Evolutionary conservation across 2,797 vertebrate species (phyloP).

Genomic region (Anguilla marmorata): DNA sequence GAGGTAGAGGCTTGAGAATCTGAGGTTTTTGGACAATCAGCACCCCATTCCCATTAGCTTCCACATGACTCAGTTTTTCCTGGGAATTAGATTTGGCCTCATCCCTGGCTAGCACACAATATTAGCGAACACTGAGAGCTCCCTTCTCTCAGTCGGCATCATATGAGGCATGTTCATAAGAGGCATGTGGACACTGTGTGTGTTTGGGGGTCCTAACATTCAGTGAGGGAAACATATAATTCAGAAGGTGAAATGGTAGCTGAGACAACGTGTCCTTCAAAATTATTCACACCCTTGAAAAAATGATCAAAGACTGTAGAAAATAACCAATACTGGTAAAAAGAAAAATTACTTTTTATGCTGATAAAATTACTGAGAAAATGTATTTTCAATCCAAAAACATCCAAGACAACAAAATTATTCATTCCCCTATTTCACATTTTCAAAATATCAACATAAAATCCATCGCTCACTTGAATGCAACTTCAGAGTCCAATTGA

Average conservation of each 20-base stretch:
- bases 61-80: constrained; percentile 58
- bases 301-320: too few relatives aligned
- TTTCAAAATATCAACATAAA: too few relatives aligned
- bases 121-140: background rate
- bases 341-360: too few relatives aligned
- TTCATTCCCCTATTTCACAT: too few relatives aligned
- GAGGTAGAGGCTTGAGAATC: constrained; percentile 40
- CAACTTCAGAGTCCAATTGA: too few relatives aligned
- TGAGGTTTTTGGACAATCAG: constrained; percentile 36
- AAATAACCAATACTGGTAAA: too few relatives aligned
- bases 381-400: too few relatives aligned
- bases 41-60: constrained; percentile 54
- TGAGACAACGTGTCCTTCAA: too few relatives aligned
- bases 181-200: background rate
- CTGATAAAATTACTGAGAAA: too few relatives aligned
- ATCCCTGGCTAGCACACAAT: background rate
- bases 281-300: too few relatives aligned
- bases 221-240: background rate
- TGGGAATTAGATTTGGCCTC: constrained; percentile 56
- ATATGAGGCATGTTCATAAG: background rate
- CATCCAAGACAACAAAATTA: too few relatives aligned
- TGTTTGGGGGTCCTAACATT: background rate
- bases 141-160: background rate
- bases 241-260: background rate
- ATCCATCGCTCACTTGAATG: too few relatives aligned